Base-by-base conservation (phyloP, 1,140 invertebrate genomes). In the Maniola jurtina region DNA sequence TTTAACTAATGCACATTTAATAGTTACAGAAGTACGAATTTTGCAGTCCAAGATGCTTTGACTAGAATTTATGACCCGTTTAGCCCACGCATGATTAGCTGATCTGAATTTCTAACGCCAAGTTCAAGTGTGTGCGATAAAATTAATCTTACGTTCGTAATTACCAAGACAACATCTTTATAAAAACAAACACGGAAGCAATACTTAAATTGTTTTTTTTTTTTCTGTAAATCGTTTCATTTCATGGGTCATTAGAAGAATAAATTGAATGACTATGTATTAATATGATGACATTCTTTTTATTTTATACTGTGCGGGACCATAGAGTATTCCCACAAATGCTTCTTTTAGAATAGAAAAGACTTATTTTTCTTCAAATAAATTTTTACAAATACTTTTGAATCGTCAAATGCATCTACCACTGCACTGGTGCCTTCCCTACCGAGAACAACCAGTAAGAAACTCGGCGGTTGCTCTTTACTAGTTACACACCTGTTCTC, bases 51-150 rank as follows among this genome's bases (percentile, higher is more conserved):
- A 2, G 13, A 55, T 56, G 33, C 56, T 67, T 55, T 56, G 14
- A 48, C 0, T n/a, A 15, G 38, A 55, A 69, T 64, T 69, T 64
- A 69, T 68, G 14, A 56, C 42, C 61, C 38, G 64, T 69, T 56
- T 16, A 5, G 48, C 67, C 67, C 57, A 61, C 67, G 34, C 50
- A 45, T 60, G 6, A 6, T 35, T 63, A 58, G n/a, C n/a, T n/a
- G n/a, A 55, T 64, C 16, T 16, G 55, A 42, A 59, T 55, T 45
- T 47, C 42, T 56, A 60, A 45, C 36, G 61, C 25, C 42, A 47
- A 54, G 36, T 60, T 66, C 58, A 57, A 67, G 65, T 40, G 50
- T 35, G 48, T 61, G 25, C 35, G 35, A 61, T 60, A 66, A 52
- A 66, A n/a, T n/a, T 66, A 47, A 61, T 55, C 33, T 34, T 25